Base-by-base conservation (phyloP, 2,888 invertebrate species). In the Criorhina ranunculi region DNA sequence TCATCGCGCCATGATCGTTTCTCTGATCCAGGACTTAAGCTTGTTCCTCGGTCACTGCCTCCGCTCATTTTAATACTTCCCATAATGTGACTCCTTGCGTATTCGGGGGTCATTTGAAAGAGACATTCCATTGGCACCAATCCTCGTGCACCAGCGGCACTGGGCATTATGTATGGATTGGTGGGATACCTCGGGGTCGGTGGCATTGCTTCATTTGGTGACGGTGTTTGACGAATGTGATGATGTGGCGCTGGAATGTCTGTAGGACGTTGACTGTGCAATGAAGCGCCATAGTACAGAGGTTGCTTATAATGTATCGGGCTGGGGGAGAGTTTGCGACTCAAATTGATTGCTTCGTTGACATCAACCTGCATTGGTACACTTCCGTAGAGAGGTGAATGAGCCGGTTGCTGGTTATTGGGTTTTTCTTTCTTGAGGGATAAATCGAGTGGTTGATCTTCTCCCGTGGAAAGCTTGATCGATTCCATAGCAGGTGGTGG, bases 371-470 rank as follows among this genome's bases (percentile, higher is more conserved):
- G 94, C 78, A 93, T 93, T 59, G 95, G 94, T 87, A 94, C 93
- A 89, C 94, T 93, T 88, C 94, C 91, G 69, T 91, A 93, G 11
- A 93, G 91, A 0, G 95, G 95, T 12, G 95, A 95, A 55, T 88
- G 88, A 33, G 86, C 87, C 17, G 87, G 87, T 12, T 86, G 69
- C 11, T 81, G 78, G 5, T 62, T 88, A 93, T 19, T 93, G 91
- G 12, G 93, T 76, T 91, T 93, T 5, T 94, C 94, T 88, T 95
- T 96, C 89, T 97, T 98, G 5, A 97, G 95, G 2, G 98, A 98
- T 87, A 99, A 93, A 92, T 99, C 98, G 73, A 99, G 92, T 0
- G 99, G 98, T 90, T 98, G 96, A 88, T 97, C 97, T 53, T 91
- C 91, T 8, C 86, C 80, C 6, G 51, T 83, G 7, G 64, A 15